A percentile compares a stretch with the other conserved stretches of the same genome.
Evolutionary conservation across 1,140 invertebrate species (phyloP).

Genomic region (Propsilocerus akamusi): DNA sequence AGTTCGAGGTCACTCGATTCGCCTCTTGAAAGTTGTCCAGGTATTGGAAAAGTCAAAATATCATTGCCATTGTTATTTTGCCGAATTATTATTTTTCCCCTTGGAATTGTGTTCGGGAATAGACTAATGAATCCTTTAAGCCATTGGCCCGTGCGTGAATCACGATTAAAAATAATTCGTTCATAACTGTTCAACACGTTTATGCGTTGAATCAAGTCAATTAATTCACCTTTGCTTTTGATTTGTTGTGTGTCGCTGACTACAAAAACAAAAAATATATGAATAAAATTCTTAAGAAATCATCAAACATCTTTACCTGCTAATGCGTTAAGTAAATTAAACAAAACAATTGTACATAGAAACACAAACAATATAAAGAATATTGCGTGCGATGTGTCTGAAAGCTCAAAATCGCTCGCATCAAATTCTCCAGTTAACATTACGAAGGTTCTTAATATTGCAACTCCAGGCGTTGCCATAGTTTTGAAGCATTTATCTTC

Average conservation of each 20-base stretch:
- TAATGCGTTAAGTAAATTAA: constrained; percentile 62
- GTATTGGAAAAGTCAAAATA: background rate
- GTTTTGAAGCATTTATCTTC: constrained; percentile 31
- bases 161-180: background rate
- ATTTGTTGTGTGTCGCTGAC: background rate
- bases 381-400: constrained; percentile 39
- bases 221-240: background rate
- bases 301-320: constrained; percentile 70
- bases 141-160: background rate
- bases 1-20: background rate
- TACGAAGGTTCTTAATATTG: constrained; percentile 59
- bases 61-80: background rate
- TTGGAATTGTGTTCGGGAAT: background rate
- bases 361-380: constrained; percentile 63
- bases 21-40: background rate
- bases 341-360: constrained; percentile 56
- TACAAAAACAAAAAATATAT: too few relatives aligned
- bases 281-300: too few relatives aligned
- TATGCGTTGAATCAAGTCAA: background rate
- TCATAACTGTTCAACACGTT: background rate
- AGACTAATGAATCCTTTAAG: background rate
- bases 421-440: constrained; percentile 75
- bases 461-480: constrained; percentile 39
- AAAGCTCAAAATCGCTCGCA: constrained; percentile 51
- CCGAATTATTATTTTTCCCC: background rate